Conservation (phyloP, 1,140 invertebrate genomes). For the Drosophila subpulchrella region DNA sequence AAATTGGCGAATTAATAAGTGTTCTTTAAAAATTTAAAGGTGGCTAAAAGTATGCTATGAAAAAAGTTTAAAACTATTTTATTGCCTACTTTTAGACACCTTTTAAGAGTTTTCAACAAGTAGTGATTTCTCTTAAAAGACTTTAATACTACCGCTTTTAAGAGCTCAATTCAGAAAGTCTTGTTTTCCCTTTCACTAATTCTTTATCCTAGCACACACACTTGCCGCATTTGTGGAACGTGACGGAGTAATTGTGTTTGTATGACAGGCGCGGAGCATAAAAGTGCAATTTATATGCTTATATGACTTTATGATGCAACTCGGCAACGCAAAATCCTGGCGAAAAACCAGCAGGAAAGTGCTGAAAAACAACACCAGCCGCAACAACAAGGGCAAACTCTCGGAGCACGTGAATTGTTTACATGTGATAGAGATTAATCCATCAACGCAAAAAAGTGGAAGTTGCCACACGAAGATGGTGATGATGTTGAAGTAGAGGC, state of each 20-base stretch:
- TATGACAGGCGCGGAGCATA: conserved; percentile 60
- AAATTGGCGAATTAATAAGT: too few species aligned
- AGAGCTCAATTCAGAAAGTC: neutral
- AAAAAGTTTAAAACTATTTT: too few species aligned
- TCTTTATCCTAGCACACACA: neutral
- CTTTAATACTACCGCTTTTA: neutral
- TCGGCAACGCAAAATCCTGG: conserved; percentile 16
- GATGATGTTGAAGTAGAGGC: neutral
- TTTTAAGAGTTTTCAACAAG: too few species aligned
- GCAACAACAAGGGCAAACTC: conserved; percentile 23
- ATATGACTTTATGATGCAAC: conserved; percentile 80
- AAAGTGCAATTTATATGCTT: conserved; percentile 82
- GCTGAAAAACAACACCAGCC: conserved; percentile 32
- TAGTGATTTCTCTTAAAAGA: too few species aligned
- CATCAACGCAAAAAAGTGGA: conserved; percentile 46
- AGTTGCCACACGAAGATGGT: conserved; percentile 12
- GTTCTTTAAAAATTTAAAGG: too few species aligned
- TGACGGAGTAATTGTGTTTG: conserved; percentile 70
- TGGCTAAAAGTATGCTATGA: too few species aligned
- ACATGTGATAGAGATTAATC: conserved; percentile 71
- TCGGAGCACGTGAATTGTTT: conserved; percentile 51
- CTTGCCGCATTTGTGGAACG: conserved; percentile 21
- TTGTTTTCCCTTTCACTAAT: conserved; percentile 18
- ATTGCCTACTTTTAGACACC: too few species aligned
- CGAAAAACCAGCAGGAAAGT: conserved; percentile 30